phyloP scores from a whole-genome alignment of 2,888 invertebrate genomes.

The Yponomeuta cagnagella region DNA sequence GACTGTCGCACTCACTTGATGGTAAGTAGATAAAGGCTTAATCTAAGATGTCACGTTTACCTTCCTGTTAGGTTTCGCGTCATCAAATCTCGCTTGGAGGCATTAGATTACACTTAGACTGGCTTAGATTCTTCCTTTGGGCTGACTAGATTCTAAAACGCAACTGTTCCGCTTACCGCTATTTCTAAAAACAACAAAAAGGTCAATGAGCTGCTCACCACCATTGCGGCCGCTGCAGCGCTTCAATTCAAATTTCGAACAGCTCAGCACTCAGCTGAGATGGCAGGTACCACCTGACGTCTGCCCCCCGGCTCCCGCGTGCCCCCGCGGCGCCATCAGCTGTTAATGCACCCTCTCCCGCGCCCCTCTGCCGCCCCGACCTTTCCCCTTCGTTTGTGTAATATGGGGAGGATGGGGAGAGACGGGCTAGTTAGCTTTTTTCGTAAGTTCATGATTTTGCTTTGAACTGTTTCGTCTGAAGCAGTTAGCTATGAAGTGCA shows the following conservation, averaged over 20 bases:
- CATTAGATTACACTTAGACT: no score
- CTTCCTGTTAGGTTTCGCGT: no score
- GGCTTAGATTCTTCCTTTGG: no score
- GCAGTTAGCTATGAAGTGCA: neutral
- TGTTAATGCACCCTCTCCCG: constrained; percentile 64
- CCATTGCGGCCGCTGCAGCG: neutral
- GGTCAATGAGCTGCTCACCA: constrained; percentile 58
- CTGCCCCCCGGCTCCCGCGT: constrained; percentile 36
- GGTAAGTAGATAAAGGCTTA: no score
- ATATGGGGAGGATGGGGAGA: constrained; percentile 62
- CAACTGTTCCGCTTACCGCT: constrained; percentile 15
- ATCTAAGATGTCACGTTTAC: no score
- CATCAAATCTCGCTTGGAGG: no score
- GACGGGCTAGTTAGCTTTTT: constrained; percentile 34
- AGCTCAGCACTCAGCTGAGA: constrained; percentile 13
- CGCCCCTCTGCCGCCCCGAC: constrained; percentile 41
- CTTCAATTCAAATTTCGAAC: constrained; percentile 1
- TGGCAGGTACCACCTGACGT: constrained; percentile 59
- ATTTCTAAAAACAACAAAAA: constrained; percentile 27
- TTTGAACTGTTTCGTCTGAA: neutral
- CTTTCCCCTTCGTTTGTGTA: constrained; percentile 77
- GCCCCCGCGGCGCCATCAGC: constrained; percentile 61
- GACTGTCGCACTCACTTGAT: no score
- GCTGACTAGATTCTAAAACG: constrained; percentile 2
- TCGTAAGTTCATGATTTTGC: constrained; percentile 13